Percentiles rank a stretch among this genome's conserved stretches.
Evolutionary conservation across 1,140 invertebrate genomes (phyloP).

Genomic region (Diuraphis noxia): DNA sequence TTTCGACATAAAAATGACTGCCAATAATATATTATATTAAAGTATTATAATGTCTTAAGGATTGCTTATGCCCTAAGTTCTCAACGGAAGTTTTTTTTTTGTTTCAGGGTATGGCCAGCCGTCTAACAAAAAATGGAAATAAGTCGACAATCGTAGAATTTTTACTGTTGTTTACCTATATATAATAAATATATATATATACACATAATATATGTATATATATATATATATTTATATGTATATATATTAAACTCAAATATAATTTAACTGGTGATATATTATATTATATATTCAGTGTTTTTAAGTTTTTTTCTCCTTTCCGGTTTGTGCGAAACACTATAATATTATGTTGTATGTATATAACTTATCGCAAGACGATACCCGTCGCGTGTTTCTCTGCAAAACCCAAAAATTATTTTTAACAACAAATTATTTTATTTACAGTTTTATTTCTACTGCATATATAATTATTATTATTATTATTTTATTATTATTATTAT

Average conservation of each 20-base stretch:
- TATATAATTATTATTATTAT: constrained; percentile 37
- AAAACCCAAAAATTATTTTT: constrained; percentile 30
- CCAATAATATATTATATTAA: not conserved
- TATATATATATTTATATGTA: not conserved
- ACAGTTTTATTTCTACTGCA: constrained; percentile 33
- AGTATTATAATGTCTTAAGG: not conserved
- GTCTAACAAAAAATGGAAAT: constrained; percentile 63
- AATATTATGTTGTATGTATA: not conserved
- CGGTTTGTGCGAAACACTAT: constrained; percentile 16
- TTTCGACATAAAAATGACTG: not conserved
- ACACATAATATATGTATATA: not conserved
- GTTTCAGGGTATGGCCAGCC: constrained; percentile 68
- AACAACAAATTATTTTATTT: constrained; percentile 29
- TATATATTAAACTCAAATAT: constrained; percentile 43
- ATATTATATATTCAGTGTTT: constrained; percentile 47
- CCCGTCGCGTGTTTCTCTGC: not conserved
- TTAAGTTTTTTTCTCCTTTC: constrained; percentile 39
- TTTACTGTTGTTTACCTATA: constrained; percentile 39
- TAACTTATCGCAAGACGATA: not conserved
- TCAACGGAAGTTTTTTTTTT: constrained; percentile 54
- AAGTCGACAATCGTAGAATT: constrained; percentile 37
- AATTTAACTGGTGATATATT: constrained; percentile 44
- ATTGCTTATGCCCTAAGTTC: too few relatives aligned
- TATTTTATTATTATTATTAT: constrained; percentile 47
- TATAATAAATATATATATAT: not conserved